phyloP scores from a whole-genome alignment of 2,113 vertebrate species.

The Dinomys branickii region DNA sequence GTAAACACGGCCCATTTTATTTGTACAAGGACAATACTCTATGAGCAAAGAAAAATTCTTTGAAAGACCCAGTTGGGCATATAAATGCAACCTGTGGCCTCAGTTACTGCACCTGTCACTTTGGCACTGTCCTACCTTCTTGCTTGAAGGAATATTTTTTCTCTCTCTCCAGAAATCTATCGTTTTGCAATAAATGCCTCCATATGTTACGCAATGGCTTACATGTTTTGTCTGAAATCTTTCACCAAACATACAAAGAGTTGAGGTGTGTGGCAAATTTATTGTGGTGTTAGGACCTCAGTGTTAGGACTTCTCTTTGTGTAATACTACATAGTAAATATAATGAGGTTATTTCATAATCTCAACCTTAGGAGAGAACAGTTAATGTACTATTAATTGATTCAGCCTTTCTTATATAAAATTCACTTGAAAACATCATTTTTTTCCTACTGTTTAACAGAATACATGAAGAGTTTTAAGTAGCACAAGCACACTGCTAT shows the following conservation, averaged over 20 bases:
- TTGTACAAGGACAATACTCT: background rate
- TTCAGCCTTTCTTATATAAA: background rate
- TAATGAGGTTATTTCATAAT: background rate
- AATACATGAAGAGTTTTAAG: background rate
- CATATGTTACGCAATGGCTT: background rate
- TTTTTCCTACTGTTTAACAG: background rate
- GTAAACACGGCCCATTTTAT: background rate
- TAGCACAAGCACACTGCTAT: background rate
- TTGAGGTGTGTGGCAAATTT: background rate
- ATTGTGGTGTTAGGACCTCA: background rate
- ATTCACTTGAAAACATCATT: background rate
- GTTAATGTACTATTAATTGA: background rate
- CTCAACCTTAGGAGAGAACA: background rate
- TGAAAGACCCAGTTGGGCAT: background rate
- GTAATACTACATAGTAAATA: background rate
- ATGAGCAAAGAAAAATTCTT: background rate
- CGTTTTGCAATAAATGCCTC: background rate
- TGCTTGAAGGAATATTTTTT: background rate
- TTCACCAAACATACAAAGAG: background rate
- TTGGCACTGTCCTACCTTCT: background rate
- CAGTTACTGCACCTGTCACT: background rate
- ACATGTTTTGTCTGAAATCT: background rate
- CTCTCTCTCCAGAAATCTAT: background rate
- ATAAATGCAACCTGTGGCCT: background rate
- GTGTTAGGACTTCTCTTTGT: background rate